Evolutionary conservation across 2,113 vertebrate genomes (phyloP), one percentile per base, ranked within the genome.

Genomic region (Coptodon rendalli): DNA sequence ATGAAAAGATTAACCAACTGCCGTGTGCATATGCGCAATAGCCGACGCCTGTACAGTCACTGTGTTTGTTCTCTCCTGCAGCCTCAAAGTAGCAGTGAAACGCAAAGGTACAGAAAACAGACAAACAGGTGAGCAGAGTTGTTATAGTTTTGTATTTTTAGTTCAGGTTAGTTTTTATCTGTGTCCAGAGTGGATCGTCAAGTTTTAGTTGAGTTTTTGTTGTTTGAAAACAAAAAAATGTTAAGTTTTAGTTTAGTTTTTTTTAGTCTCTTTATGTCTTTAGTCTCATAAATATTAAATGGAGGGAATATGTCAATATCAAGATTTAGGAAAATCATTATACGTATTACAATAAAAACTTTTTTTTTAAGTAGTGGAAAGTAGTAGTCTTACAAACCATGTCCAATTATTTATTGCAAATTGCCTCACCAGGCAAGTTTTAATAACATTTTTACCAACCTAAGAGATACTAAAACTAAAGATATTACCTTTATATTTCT

Each of bases 61-160:
- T 54, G 5, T 27, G 6, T 89, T 76, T 76, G 13, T n/a, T 88
- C 34, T 87, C 6, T n/a, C 66, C 57, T 82, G 38, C 87, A 93
- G 92, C 81, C 38, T 71, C 84, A 83, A 5, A 34, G 82, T 63
- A 63, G 80, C 10, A 59, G 6, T 78, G 87, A 86, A 54, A 52
- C 52, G 5, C 7, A 3, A 1, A 71, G 48, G 16, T 34, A 86
- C 66, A 88, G 68, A 84, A 76, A 83, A 22, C 68, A 86, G 6
- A 50, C 56, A 38, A 87, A 83, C 24, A 89, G 93, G 93, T 94
- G 76, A 89, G 84, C 34, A 68, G 63, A 22, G 34, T 38, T 68
- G 19, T 22, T 68, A 13, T 22, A 66, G 61, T 66, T 66, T 66
- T 38, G 4, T 66, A 38, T 38, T 66, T 66, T 66, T n/a, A n/a